Conservation (phyloP, 2,113 vertebrate species). For the Hydrolagus affinis region DNA sequence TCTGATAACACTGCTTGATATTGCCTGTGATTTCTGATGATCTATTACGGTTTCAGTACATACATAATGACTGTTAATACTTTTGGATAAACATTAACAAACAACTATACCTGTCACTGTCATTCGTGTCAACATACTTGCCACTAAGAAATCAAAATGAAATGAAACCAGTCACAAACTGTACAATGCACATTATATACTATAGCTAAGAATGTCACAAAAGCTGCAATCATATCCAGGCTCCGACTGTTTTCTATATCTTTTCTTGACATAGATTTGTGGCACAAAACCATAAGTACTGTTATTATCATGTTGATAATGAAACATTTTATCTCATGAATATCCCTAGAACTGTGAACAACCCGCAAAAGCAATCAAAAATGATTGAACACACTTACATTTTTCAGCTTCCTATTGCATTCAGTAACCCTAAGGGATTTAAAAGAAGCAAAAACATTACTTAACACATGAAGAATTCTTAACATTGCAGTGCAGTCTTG, state of each 20-base stretch:
- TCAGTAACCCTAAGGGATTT: conserved; percentile 63
- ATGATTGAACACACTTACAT: conserved; percentile 71
- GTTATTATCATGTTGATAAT: neutral
- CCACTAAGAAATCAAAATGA: too few species aligned
- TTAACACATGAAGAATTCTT: neutral
- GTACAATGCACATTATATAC: too few species aligned
- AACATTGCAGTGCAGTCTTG: neutral
- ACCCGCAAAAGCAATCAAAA: neutral
- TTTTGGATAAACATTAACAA: too few species aligned
- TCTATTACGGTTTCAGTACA: too few species aligned
- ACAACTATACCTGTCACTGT: too few species aligned
- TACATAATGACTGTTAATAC: too few species aligned
- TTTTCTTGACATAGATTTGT: neutral
- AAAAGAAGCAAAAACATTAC: conserved; percentile 29
- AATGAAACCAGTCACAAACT: neutral
- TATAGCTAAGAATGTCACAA: neutral
- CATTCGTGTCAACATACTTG: too few species aligned
- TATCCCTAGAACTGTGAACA: too few species aligned
- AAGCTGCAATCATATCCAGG: neutral
- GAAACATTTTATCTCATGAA: neutral
- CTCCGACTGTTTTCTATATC: too few species aligned
- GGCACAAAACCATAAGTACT: neutral
- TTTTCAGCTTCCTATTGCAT: conserved; percentile 81
- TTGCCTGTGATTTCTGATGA: too few species aligned
- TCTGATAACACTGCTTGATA: too few species aligned